A percentile compares a stretch with the other conserved stretches of the same genome.
phyloP scores from a whole-genome alignment of 2,797 vertebrate species.

The Chelmon rostratus region DNA sequence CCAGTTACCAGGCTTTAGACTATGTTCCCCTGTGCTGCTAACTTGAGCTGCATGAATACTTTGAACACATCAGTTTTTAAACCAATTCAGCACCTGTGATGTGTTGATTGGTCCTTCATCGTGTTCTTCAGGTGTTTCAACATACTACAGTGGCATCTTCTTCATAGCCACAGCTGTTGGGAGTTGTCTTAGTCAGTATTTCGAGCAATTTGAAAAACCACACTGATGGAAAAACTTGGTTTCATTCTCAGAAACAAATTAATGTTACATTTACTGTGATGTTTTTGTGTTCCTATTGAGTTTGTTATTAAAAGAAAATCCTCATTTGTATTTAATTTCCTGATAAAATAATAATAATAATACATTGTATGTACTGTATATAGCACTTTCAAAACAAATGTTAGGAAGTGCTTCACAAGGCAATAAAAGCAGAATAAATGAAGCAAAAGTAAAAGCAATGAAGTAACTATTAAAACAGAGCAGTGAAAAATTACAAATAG shows the following conservation, averaged over 20 bases:
- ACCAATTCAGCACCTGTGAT: not conserved
- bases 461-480: too few relatives aligned
- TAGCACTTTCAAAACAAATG: too few relatives aligned
- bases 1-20: not conserved
- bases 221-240: not conserved
- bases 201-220: not conserved
- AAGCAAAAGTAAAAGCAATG: too few relatives aligned
- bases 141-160: too few relatives aligned
- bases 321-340: not conserved
- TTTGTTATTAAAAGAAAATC: not conserved
- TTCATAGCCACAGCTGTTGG: not conserved
- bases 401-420: too few relatives aligned
- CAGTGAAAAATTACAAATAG: too few relatives aligned
- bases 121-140: too few relatives aligned
- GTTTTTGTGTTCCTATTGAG: not conserved
- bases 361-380: too few relatives aligned
- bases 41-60: not conserved
- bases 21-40: not conserved
- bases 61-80: not conserved
- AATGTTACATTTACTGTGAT: not conserved
- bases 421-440: too few relatives aligned
- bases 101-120: not conserved
- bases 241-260: not conserved
- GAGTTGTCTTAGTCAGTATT: slow-evolving; percentile 15
- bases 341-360: too few relatives aligned